A percentile compares a stretch with the other conserved stretches of the same genome.
Conservation (phyloP, 2,888 invertebrate species). For the Scelioninae gen. 1 region DNA sequence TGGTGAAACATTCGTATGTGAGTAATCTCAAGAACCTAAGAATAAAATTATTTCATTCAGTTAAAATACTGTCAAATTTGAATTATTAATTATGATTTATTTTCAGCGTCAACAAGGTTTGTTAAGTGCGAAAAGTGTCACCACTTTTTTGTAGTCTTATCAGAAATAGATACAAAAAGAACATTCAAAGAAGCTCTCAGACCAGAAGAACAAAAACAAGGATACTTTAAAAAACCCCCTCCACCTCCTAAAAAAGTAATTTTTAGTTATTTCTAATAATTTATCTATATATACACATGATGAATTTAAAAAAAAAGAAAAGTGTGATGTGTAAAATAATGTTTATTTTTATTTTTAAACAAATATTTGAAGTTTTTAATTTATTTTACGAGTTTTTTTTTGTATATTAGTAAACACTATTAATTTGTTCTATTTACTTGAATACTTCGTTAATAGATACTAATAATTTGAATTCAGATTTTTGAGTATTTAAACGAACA, state of each 20-base stretch:
- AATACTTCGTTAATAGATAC: too few relatives aligned
- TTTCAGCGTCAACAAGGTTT: conserved; percentile 92
- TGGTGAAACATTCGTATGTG: conserved; percentile 97
- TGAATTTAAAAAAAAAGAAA: too few relatives aligned
- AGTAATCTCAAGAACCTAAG: conserved; percentile 78
- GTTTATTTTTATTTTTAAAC: too few relatives aligned
- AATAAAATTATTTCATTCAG: too few relatives aligned
- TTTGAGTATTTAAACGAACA: conserved; percentile 98
- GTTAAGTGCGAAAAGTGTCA: conserved; percentile 99
- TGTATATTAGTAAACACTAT: too few relatives aligned
- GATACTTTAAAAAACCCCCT: conserved; percentile 93
- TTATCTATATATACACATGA: too few relatives aligned
- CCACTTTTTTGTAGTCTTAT: conserved; percentile 98
- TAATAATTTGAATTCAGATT: conserved; percentile 90
- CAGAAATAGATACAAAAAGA: conserved; percentile 96
- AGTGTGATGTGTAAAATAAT: too few relatives aligned
- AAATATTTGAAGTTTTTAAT: too few relatives aligned
- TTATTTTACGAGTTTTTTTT: too few relatives aligned
- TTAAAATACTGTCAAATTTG: too few relatives aligned
- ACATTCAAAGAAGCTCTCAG: conserved; percentile 90
- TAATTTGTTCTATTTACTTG: too few relatives aligned
- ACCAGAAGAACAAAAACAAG: conserved; percentile 88
- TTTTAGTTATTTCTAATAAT: background rate
- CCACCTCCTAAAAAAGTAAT: conserved; percentile 94
- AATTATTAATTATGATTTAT: conserved; percentile 9